phyloP scores from a whole-genome alignment of 2,888 invertebrate species.

The Leucophenga maculata region DNA sequence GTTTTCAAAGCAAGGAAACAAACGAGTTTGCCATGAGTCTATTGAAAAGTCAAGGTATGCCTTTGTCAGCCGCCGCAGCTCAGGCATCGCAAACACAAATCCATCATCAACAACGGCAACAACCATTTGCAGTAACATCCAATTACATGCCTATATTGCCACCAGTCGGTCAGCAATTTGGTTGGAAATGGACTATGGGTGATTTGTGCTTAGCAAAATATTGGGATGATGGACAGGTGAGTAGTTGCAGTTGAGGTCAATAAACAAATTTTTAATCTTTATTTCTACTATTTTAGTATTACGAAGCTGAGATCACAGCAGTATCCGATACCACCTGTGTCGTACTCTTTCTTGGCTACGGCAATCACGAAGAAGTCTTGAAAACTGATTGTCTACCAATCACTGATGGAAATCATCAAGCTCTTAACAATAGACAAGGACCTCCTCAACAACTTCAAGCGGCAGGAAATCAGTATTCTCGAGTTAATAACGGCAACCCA shows the following conservation, averaged over 20 bases:
- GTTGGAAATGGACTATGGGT: conserved; percentile 81
- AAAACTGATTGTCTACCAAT: conserved; percentile 85
- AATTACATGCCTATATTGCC: conserved; percentile 21
- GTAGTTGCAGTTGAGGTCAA: conserved; percentile 42
- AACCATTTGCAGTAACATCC: conserved; percentile 63
- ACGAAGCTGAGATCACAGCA: conserved; percentile 86
- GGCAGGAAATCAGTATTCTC: conserved; percentile 40
- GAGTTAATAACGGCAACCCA: conserved; percentile 40
- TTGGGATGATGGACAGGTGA: conserved; percentile 92
- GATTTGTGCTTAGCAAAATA: conserved; percentile 91
- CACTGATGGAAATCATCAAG: conserved; percentile 68
- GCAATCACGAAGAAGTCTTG: conserved; percentile 91
- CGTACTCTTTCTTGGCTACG: conserved; percentile 89
- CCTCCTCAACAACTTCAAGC: conserved; percentile 41
- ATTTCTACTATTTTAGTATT: conserved; percentile 76
- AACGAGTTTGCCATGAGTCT: conserved; percentile 72
- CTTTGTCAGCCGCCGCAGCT: conserved; percentile 40
- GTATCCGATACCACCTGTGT: conserved; percentile 88
- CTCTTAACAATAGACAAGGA: conserved; percentile 58
- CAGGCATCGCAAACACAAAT: conserved; percentile 34
- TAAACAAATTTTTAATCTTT: background rate
- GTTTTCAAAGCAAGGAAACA: conserved; percentile 72
- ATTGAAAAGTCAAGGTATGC: conserved; percentile 67
- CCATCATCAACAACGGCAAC: too few species aligned
- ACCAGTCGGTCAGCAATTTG: conserved; percentile 34